Evolutionary conservation across 2,797 vertebrate genomes (phyloP).

Genomic region (Helostoma temminkii): DNA sequence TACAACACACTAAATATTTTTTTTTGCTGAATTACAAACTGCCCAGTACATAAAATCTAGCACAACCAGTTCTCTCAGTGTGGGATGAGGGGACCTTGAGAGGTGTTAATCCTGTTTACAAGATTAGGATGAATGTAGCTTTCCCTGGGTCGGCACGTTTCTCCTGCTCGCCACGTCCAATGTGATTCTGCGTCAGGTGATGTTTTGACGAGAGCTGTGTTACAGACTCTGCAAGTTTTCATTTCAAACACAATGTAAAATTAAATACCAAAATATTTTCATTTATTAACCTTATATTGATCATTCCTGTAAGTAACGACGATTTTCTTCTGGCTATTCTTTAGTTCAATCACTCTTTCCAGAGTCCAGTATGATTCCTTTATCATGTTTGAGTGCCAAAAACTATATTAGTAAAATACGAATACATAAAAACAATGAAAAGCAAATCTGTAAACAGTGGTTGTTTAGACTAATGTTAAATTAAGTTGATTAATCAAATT

Average conservation of each 20-base stretch:
- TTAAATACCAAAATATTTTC: not conserved
- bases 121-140: conserved; percentile 74
- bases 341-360: too few relatives aligned
- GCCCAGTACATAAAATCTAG: not conserved
- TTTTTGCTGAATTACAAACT: conserved; percentile 3
- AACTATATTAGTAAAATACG: not conserved
- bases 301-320: not conserved
- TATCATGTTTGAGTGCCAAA: not conserved
- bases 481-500: too few relatives aligned
- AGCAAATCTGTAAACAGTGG: too few relatives aligned
- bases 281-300: not conserved
- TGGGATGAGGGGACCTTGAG: conserved; percentile 50
- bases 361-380: not conserved
- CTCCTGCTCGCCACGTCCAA: conserved; percentile 44
- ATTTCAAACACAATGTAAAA: not conserved
- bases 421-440: not conserved
- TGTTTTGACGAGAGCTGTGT: conserved; percentile 4
- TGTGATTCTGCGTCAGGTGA: conserved; percentile 19
- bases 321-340: too few relatives aligned
- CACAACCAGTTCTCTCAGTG: conserved; percentile 14
- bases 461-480: too few relatives aligned
- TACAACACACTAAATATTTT: not conserved
- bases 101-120: conserved; percentile 76
- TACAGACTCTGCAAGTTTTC: conserved; percentile 1
- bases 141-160: conserved; percentile 64